These are phyloP conservation scores for Drosophila albomicans DNA, from an alignment of 1,140 invertebrate species.

Conservation along the genomic window DNA sequence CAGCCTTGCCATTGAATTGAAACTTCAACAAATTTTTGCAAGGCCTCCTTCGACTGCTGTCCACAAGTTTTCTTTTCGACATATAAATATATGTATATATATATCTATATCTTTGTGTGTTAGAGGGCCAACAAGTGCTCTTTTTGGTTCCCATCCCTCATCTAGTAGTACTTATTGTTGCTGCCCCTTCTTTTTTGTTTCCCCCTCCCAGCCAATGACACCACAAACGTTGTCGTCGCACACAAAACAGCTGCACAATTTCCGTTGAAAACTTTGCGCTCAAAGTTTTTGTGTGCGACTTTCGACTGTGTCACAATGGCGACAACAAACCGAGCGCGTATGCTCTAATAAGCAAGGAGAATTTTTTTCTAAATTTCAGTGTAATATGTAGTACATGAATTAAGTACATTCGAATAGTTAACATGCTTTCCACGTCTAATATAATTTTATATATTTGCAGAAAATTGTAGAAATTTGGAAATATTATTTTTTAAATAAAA, in stretches of 20 bases:
- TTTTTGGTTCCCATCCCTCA: not conserved
- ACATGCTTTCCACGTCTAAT: no score
- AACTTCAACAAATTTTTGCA: conserved; percentile 76
- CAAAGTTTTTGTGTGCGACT: conserved; percentile 79
- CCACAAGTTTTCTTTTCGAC: conserved; percentile 25
- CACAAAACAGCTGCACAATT: conserved; percentile 81
- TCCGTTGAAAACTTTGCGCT: conserved; percentile 72
- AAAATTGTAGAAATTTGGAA: no score
- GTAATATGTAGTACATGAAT: no score
- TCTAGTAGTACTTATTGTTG: not conserved
- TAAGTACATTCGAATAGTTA: no score
- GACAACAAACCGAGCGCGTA: conserved; percentile 44
- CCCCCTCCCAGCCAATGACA: not conserved
- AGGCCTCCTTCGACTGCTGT: conserved; percentile 14
- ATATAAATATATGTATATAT: conserved; percentile 1
- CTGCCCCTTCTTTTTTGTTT: not conserved
- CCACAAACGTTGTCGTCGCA: conserved; percentile 33
- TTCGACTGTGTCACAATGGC: conserved; percentile 45
- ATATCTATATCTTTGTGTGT: conserved; percentile 24
- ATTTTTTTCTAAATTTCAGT: no score
- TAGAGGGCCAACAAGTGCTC: conserved; percentile 54
- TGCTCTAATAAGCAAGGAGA: conserved; percentile 12
- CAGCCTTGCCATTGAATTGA: conserved; percentile 69
- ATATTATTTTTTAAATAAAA: no score
- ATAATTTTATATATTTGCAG: no score